Conservation (phyloP, 2,113 vertebrate species). For the Zosterops borbonicus region DNA sequence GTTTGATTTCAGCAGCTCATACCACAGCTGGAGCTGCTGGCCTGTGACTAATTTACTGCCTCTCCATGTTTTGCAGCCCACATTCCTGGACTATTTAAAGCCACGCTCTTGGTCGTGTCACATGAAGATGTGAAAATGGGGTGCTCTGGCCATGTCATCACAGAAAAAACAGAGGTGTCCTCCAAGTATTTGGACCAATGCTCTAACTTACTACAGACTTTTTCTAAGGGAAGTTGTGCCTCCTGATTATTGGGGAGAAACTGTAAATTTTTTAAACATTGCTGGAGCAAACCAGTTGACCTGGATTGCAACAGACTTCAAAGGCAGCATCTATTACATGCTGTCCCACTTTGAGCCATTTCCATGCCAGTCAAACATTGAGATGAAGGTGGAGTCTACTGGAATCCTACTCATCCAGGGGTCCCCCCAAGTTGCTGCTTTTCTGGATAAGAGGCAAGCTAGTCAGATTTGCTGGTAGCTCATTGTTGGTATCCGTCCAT, state of each 20-base stretch:
- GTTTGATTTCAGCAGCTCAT: not conserved
- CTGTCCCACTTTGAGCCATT: constrained; percentile 43
- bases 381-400: constrained; percentile 30
- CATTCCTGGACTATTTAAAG: constrained; percentile 84
- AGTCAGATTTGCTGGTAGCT: constrained; percentile 10
- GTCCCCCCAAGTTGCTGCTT: not conserved
- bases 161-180: not conserved
- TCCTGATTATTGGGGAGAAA: constrained; percentile 54
- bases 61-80: constrained; percentile 74
- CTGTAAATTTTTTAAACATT: constrained; percentile 3
- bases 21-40: not conserved
- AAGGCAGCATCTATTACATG: not conserved
- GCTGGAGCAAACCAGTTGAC: constrained; percentile 31
- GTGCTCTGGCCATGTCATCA: not conserved
- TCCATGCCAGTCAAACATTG: constrained; percentile 45
- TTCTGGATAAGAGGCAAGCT: constrained; percentile 14
- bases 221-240: constrained; percentile 53
- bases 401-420: constrained; percentile 26
- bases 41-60: not conserved
- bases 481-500: constrained; percentile 18
- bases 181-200: constrained; percentile 25
- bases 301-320: constrained; percentile 34
- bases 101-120: constrained; percentile 92
- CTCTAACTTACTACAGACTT: constrained; percentile 2
- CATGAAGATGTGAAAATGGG: constrained; percentile 62